Conservation (phyloP, 2,113 vertebrate species). For the Calypte anna region DNA sequence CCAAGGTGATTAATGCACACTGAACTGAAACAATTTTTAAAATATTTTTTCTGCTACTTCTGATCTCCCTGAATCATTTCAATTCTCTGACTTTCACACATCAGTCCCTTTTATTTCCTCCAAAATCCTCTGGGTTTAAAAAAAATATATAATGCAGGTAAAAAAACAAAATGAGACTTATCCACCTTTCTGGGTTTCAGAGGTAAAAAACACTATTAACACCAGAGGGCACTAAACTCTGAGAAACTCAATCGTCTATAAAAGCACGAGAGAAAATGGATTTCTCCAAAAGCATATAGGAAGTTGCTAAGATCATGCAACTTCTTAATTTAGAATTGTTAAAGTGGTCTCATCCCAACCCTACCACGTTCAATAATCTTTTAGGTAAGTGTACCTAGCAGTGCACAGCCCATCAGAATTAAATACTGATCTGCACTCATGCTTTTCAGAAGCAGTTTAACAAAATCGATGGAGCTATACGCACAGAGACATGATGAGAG, state of each 20-base stretch:
- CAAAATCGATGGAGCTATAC: neutral
- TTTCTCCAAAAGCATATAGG: neutral
- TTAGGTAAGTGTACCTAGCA: neutral
- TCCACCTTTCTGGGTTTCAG: rapidly evolving
- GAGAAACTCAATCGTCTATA: neutral
- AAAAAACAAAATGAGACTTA: neutral
- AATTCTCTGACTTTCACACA: neutral
- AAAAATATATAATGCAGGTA: neutral
- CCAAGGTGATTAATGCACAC: neutral
- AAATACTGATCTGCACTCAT: neutral
- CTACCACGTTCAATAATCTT: neutral
- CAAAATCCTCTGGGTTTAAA: neutral
- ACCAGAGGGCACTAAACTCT: conserved; percentile 21
- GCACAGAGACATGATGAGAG: neutral
- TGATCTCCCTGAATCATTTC: neutral
- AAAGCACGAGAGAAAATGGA: neutral
- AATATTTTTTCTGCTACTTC: neutral
- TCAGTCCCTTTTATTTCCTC: neutral
- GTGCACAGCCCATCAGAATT: neutral
- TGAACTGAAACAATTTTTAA: neutral
- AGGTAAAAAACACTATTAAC: neutral
- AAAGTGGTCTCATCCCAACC: neutral
- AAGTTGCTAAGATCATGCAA: neutral
- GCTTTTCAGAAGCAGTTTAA: neutral
- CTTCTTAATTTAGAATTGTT: neutral